phyloP scores from a whole-genome alignment of 2,113 vertebrate genomes.

The Rhinolophus ferrumequinum region DNA sequence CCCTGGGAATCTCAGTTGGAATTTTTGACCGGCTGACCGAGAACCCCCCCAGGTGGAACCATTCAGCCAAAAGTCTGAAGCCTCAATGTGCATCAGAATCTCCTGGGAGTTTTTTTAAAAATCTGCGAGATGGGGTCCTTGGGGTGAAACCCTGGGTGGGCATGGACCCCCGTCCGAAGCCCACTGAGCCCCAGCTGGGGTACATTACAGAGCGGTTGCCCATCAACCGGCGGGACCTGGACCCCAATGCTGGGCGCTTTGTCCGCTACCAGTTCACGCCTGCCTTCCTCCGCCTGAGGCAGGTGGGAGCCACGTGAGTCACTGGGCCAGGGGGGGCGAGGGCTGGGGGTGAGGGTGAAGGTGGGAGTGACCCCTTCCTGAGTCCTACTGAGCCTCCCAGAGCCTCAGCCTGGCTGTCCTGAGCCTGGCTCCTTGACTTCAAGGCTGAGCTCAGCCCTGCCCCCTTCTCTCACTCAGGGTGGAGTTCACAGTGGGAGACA shows the following conservation, averaged over 20 bases:
- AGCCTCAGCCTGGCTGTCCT: background rate
- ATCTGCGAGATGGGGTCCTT: background rate
- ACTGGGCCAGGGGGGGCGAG: background rate
- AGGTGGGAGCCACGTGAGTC: slow-evolving; percentile 99
- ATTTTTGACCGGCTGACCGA: background rate
- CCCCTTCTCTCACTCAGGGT: slow-evolving; percentile 87
- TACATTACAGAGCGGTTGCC: slow-evolving; percentile 87
- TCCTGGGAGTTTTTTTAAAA: background rate
- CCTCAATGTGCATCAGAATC: background rate
- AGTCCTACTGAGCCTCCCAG: slow-evolving; percentile 1
- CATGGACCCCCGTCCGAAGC: slow-evolving; percentile 20
- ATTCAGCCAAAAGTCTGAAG: background rate
- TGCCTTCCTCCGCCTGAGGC: slow-evolving; percentile 95
- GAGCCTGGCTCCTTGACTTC: background rate
- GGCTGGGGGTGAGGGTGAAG: background rate
- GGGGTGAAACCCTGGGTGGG: slow-evolving; percentile 15
- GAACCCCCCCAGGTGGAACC: background rate
- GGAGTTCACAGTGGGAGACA: slow-evolving; percentile 98
- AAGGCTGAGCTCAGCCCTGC: background rate
- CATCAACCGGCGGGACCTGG: slow-evolving; percentile 91
- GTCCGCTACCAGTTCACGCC: slow-evolving; percentile 99
- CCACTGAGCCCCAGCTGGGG: slow-evolving; percentile 58
- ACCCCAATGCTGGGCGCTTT: slow-evolving; percentile 96
- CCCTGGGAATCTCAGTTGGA: background rate
- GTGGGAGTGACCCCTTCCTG: background rate